These are phyloP conservation scores for Polia nebulosa DNA, from an alignment of 2,888 invertebrate species.

Conservation along the genomic window DNA sequence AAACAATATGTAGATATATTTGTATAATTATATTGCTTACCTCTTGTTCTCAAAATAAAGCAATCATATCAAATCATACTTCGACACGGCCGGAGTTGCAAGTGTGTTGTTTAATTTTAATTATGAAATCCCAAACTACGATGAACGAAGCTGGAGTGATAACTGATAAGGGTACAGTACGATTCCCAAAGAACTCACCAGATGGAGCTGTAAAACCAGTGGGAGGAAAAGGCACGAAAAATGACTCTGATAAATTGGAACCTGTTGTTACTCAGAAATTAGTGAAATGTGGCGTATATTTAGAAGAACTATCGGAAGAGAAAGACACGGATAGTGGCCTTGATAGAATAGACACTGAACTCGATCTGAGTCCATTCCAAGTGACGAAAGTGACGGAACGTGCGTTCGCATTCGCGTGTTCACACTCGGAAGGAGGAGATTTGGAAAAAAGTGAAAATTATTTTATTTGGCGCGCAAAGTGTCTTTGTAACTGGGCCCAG, in stretches of 20 bases:
- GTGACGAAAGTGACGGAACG: background rate
- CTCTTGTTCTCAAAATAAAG: too few species aligned
- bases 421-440: background rate
- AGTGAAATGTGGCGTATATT: background rate
- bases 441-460: background rate
- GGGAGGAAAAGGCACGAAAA: background rate
- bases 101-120: background rate
- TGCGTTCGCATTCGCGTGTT: too few species aligned
- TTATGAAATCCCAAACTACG: background rate
- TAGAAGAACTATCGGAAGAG: background rate
- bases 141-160: background rate
- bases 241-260: background rate
- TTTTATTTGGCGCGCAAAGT: background rate
- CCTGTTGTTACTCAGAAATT: background rate
- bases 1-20: too few species aligned
- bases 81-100: background rate
- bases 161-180: background rate
- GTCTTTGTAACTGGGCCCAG: too few species aligned
- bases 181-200: background rate
- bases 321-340: background rate
- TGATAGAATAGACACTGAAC: background rate
- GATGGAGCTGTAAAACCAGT: background rate
- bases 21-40: too few species aligned
- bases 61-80: too few species aligned
- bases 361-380: background rate